These are phyloP conservation scores for Pseudomugil gertrudae DNA, from an alignment of 2,797 vertebrate species.

Conservation along the genomic window DNA sequence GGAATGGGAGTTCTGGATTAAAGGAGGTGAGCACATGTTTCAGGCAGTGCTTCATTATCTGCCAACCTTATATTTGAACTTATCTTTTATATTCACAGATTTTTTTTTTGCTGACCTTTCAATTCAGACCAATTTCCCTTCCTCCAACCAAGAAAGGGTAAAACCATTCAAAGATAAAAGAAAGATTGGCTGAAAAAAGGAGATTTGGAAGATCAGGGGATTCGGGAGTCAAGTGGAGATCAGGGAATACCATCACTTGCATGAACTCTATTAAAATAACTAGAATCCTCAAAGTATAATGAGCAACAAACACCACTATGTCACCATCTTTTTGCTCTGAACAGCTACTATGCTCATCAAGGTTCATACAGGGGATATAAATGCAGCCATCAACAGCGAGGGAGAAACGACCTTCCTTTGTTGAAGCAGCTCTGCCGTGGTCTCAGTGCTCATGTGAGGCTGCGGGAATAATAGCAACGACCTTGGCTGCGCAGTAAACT, in stretches of 20 bases:
- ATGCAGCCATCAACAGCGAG: conserved; percentile 46
- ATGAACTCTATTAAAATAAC: conserved; percentile 36
- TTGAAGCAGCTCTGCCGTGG: conserved; percentile 50
- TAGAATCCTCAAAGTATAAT: conserved; percentile 24
- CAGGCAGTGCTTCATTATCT: conserved; percentile 57
- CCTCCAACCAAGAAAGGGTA: background rate
- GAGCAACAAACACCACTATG: conserved; percentile 19
- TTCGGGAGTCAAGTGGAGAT: background rate
- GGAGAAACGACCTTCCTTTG: conserved; percentile 75
- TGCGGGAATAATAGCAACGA: conserved; percentile 70
- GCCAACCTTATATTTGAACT: conserved; percentile 37
- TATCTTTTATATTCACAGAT: conserved; percentile 15
- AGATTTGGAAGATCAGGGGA: conserved; percentile 5
- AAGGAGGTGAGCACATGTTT: conserved; percentile 36
- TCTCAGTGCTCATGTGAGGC: conserved; percentile 34
- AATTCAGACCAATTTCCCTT: too few relatives aligned
- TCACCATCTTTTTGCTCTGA: conserved; percentile 51
- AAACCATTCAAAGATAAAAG: conserved; percentile 13
- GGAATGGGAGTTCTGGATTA: conserved; percentile 55
- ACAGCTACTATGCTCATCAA: conserved; percentile 47
- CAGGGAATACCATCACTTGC: conserved; percentile 20
- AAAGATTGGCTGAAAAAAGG: background rate
- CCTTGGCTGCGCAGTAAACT: conserved; percentile 78
- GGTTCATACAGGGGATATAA: conserved; percentile 61
- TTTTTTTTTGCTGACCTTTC: conserved; percentile 15